A percentile compares a stretch with the other conserved stretches of the same genome.
Conservation (phyloP, 2,113 vertebrate genomes). For the Grallaria varia region DNA sequence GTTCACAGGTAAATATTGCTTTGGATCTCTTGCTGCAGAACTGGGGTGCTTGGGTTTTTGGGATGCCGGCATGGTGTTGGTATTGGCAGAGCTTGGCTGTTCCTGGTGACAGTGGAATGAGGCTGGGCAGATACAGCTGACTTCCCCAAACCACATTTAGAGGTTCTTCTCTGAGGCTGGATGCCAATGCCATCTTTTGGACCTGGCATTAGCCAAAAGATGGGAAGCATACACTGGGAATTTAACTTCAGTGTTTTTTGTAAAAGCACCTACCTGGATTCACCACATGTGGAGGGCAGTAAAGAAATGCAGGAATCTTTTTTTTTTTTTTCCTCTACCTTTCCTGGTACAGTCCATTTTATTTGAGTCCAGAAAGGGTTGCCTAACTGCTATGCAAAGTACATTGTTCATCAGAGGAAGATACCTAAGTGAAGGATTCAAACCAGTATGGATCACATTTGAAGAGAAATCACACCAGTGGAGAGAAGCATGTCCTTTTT, state of each 20-base stretch:
- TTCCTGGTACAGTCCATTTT: background rate
- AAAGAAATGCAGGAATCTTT: background rate
- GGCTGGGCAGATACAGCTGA: background rate
- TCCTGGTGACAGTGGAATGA: background rate
- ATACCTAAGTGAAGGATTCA: background rate
- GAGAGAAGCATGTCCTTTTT: background rate
- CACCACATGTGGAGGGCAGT: background rate
- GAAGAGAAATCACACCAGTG: background rate
- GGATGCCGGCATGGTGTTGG: background rate
- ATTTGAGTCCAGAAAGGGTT: background rate
- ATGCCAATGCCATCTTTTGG: background rate
- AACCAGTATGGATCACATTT: background rate
- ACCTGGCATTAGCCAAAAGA: background rate
- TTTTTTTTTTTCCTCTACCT: background rate
- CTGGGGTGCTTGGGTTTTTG: background rate
- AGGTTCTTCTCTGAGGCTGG: background rate
- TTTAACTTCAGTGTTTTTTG: background rate
- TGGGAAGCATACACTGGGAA: background rate
- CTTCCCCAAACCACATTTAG: background rate
- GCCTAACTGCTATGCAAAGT: background rate
- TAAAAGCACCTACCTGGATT: background rate
- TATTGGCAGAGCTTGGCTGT: background rate
- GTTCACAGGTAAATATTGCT: background rate
- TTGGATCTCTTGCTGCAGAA: background rate
- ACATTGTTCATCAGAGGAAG: background rate